Evolutionary conservation across 2,888 invertebrate genomes (phyloP).

Genomic region (Odontothrips loti): DNA sequence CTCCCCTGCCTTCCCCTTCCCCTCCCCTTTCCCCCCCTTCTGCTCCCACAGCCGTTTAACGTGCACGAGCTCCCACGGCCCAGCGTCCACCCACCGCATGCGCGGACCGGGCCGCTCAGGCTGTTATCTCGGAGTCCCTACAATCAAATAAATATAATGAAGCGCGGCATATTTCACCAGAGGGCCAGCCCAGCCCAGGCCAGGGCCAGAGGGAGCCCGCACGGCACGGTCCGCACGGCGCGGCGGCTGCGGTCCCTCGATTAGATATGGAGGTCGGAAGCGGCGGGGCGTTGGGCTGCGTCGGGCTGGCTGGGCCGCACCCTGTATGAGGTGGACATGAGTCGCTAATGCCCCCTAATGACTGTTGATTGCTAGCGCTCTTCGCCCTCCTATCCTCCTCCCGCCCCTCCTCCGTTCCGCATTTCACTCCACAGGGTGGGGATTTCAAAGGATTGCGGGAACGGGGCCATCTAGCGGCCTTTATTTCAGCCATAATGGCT

Average conservation of each 20-base stretch:
- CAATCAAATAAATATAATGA: conserved; percentile 27
- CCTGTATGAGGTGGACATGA: conserved; percentile 12
- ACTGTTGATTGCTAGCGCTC: conserved; percentile 13
- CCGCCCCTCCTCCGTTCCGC: not conserved
- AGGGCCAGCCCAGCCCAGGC: not conserved
- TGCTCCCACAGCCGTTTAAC: not conserved
- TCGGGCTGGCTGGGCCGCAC: not conserved
- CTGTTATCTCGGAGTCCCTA: conserved; percentile 6
- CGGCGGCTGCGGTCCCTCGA: not conserved
- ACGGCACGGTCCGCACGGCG: not conserved
- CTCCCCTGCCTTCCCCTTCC: not conserved
- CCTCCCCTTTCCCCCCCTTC: not conserved
- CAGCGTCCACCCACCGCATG: not conserved
- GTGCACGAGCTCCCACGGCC: too few species aligned
- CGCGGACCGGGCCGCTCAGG: not conserved
- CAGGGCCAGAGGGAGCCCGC: too few species aligned
- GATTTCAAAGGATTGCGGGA: not conserved
- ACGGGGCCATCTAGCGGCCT: not conserved
- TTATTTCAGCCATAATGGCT: not conserved
- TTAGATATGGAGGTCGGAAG: conserved; percentile 26
- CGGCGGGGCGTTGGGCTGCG: not conserved
- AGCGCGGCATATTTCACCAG: conserved; percentile 18
- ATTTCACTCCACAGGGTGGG: not conserved
- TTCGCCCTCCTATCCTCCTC: not conserved
- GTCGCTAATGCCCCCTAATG: conserved; percentile 21